Base-by-base conservation (phyloP, 1,140 invertebrate species). In the Caenorhabditis inopinata region DNA sequence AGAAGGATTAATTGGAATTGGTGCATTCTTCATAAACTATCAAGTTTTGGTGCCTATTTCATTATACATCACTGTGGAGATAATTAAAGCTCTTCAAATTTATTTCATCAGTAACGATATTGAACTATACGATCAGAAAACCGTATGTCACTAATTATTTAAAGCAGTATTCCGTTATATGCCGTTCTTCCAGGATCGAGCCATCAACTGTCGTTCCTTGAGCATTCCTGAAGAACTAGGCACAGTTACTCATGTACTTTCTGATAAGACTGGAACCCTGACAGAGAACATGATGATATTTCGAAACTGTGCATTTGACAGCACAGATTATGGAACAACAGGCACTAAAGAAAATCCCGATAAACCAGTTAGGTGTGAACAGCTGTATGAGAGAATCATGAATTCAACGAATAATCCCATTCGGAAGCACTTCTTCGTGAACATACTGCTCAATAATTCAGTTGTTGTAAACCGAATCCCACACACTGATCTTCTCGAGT, bases 181-280 rank as follows among this genome's bases (percentile, higher is more conserved):
- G n/a, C n/a, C n/a, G n/a, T n/a, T n/a, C n/a, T 45, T 80, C 12
- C n/a, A 82, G 82, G 82, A 83, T 62, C 7, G 51, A 78, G 62
- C 45, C 25, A 78, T 83, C 46, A 58, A 53, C 12, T 85, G 80
- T 51, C 84, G 83, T 75, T 96, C 94, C 47, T 98, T 96, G 0
- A 99, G 96, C 1, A 99, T 99, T 84, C 95, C 96, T 0, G 97
- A 99, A 90, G 97, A 99, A 90, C 89, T 97, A n/a, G 96, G 96
- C 0, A 90, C 97, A 62, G 96, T 99, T 84, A 94, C 94, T 1
- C 98, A 98, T 89, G 90, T 99, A 51, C 89, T 99, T 1, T 95
- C 94, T 0, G 97, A 99, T 89, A 99, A 99, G 91, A 99, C 97
- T 0, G 97, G 97, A 5, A 99, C 97, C 0, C 90, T 99, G 4